Base-by-base conservation (phyloP, 2,888 invertebrate genomes). In the Calameuta idolon region DNA sequence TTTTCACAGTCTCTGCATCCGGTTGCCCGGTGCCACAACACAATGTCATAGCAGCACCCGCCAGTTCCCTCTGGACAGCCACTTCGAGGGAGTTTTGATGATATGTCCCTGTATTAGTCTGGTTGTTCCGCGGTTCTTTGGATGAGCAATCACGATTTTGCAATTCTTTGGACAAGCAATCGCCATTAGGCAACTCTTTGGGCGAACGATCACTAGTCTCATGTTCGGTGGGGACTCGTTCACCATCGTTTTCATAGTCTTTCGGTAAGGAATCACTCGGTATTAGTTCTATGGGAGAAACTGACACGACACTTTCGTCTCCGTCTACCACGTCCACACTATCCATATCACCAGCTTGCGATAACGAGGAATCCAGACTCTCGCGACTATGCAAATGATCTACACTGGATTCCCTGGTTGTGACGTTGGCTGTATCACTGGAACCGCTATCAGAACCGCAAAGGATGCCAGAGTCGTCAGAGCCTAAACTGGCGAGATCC, bases 401-500 rank as follows among this genome's bases (percentile, higher is more conserved):
- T 73, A 93, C 92, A 86, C 92, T 93, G 15, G 93, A 93, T 80
- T 93, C 93, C 85, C 84, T 84, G 12, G 91, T 91, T 12, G 93
- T 92, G 9, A 91, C 91, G 82, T 89, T 90, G 12, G 89, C 89
- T 1, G 89, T 89, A 83, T 91, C 91, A 81, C 92, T 92, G 40
- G 92, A 92, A 69, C 93, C 93, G 81, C 92, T 92, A 81, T 94
- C 93, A 37, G 93, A 94, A 81, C 95, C 94, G 89, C 94, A 94
- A 78, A 94, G 91, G 85, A 96, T 96, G 83, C 96, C 95, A 71
- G 96, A 96, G 91, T 97, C 97, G 90, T 96, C 96, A 69, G 96
- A 96, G 71, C 96, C 96, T 30, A 94, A 91, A 85, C 94, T 94
- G 74, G 93, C 93, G 76, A 94, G 92, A 85, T 94, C 94, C 91